Conservation (phyloP, 2,888 invertebrate genomes). For the Periphyllus acericola region DNA sequence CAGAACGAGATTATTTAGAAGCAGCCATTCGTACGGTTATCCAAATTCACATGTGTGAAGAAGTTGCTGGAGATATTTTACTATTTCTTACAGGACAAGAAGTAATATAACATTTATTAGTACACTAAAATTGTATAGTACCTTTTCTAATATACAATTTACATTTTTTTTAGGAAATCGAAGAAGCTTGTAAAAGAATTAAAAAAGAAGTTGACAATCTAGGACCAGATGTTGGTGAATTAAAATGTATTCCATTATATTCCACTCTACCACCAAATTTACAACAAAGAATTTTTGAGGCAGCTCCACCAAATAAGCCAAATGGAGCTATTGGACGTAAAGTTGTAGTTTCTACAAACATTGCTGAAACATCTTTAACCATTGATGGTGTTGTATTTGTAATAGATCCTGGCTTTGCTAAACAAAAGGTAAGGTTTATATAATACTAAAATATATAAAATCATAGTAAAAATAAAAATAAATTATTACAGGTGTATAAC, state of each 20-base stretch:
- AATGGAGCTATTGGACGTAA: constrained; percentile 91
- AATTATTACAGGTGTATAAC: constrained; percentile 79
- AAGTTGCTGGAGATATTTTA: constrained; percentile 89
- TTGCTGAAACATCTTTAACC: constrained; percentile 98
- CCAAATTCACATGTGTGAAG: constrained; percentile 96
- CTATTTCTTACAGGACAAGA: constrained; percentile 86
- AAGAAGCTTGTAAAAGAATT: constrained; percentile 98
- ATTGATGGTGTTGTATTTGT: constrained; percentile 99
- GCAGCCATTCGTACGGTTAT: constrained; percentile 98
- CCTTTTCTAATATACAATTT: constrained; percentile 43
- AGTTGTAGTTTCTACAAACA: constrained; percentile 98
- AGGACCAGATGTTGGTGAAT: constrained; percentile 95
- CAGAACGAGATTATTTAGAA: constrained; percentile 96
- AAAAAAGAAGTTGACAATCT: constrained; percentile 95
- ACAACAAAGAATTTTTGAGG: constrained; percentile 97
- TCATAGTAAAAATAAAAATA: constrained; percentile 68
- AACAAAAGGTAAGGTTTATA: constrained; percentile 82
- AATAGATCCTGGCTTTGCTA: constrained; percentile 99
- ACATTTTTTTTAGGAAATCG: constrained; percentile 79
- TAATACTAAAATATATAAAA: neutral
- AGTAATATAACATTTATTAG: constrained; percentile 66
- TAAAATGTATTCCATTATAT: constrained; percentile 98
- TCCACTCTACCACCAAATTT: constrained; percentile 97
- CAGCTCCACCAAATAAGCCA: constrained; percentile 89
- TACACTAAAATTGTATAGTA: neutral